Evolutionary conservation across 2,113 vertebrate species (phyloP), one percentile per base, ranked within the genome.

Genomic region (Pica pica): DNA sequence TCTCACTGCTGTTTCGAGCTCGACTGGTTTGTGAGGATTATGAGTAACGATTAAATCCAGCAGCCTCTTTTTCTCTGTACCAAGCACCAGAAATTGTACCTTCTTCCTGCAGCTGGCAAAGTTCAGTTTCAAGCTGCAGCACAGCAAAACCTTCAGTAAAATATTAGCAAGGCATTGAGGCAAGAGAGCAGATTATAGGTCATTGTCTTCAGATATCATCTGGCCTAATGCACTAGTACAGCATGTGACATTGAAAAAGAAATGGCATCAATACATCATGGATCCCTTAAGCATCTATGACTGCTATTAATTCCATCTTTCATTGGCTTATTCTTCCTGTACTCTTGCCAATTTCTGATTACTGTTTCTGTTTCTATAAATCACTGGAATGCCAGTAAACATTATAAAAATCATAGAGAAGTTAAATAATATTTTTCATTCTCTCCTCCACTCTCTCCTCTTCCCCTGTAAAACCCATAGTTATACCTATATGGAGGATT

Each of bases 271-370:
- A 93, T 94, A 86, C n/a, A 83, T 89, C 93, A 93, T 26, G 57
- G 82, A 95, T 85, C 83, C 57, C 39, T 89, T 91, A 89, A 71
- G 78, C 53, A 89, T 76, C 89, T 61, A 94, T 3, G 42, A 79
- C 79, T 75, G 55, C 81, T 91, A 93, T 94, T 97, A 90, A 96
- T 93, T 96, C 93, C 44, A 64, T 75, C 81, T 89, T 92, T 79
- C 93, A 82, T 81, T 6, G 4, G n/a, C 70, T 90, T 91, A 94
- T 44, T 81, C 61, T 82, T 52, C 42, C 65, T 90, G n/a, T 60
- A 79, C 44, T 89, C 57, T 57, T 75, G 74, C 59, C 75, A 89
- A 52, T 89, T 91, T 61, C n/a, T 91, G 89, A 74, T 74, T 75
- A 83, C 50, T 70, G 69, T 60, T 95, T 82, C 87, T 85, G 30